Evolutionary conservation across 1,140 invertebrate genomes (phyloP).

Genomic region (Dryas iulia): DNA sequence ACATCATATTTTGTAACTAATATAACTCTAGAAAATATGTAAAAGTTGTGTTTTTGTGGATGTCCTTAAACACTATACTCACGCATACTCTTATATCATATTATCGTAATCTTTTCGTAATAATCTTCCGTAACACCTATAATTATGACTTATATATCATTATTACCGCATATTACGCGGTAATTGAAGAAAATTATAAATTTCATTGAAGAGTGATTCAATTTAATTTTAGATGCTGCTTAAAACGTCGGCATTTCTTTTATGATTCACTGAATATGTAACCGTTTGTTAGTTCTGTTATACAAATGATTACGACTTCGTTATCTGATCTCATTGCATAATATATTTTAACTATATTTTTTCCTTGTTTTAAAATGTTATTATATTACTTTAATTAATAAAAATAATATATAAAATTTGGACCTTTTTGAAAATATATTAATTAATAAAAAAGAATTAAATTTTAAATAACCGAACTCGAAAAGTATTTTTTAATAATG

Average conservation of each 20-base stretch:
- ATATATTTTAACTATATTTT: slow-evolving; percentile 19
- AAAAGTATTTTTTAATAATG: no score
- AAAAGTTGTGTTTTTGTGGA: neutral
- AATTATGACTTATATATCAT: slow-evolving; percentile 22
- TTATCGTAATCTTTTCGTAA: slow-evolving; percentile 21
- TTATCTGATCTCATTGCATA: slow-evolving; percentile 52
- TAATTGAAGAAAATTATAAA: slow-evolving; percentile 6
- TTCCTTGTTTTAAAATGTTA: neutral
- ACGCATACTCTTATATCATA: slow-evolving; percentile 12
- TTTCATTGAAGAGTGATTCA: slow-evolving; percentile 1
- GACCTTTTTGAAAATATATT: neutral
- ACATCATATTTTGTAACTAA: neutral
- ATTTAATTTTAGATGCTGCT: slow-evolving; percentile 6
- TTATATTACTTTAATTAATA: neutral
- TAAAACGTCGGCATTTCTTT: slow-evolving; percentile 12
- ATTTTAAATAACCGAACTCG: neutral
- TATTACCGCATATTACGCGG: slow-evolving; percentile 12
- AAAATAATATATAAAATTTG: neutral
- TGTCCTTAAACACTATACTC: neutral
- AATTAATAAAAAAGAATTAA: neutral
- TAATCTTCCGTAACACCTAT: slow-evolving; percentile 17
- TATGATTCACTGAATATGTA: slow-evolving; percentile 34
- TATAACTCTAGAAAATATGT: neutral
- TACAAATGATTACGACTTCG: slow-evolving; percentile 28
- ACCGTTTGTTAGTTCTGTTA: slow-evolving; percentile 48